phyloP scores from a whole-genome alignment of 2,888 invertebrate genomes.

The Rhingia campestris region DNA sequence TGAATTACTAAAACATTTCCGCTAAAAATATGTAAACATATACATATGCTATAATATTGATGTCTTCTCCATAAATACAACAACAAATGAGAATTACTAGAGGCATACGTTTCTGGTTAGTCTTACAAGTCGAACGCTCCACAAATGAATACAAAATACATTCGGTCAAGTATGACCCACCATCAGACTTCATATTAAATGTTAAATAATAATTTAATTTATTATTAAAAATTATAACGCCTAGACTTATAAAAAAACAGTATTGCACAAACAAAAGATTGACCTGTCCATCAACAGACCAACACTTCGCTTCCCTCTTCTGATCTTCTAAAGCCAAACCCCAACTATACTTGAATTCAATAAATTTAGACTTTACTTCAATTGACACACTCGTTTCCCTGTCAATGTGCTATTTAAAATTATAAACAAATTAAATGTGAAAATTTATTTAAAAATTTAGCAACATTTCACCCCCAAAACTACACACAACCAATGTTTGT shows the following conservation, averaged over 20 bases:
- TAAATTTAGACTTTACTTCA: constrained; percentile 22
- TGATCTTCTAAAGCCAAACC: constrained; percentile 1
- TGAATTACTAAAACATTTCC: too few species aligned
- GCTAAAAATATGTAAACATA: too few species aligned
- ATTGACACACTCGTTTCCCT: background rate
- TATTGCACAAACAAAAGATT: constrained; percentile 42
- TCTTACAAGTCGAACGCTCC: too few species aligned
- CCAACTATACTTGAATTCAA: background rate
- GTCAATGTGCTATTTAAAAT: constrained; percentile 8
- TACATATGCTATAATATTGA: too few species aligned
- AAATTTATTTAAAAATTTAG: constrained; percentile 36
- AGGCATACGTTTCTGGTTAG: too few species aligned
- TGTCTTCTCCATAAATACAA: too few species aligned
- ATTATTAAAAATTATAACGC: background rate
- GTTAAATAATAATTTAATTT: too few species aligned
- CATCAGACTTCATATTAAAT: too few species aligned
- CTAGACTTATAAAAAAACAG: background rate
- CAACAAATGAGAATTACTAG: too few species aligned
- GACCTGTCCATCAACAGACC: background rate
- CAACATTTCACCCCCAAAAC: constrained; percentile 16
- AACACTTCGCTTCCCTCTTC: background rate
- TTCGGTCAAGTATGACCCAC: too few species aligned
- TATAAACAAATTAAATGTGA: constrained; percentile 22
- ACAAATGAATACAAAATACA: too few species aligned
- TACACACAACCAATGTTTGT: constrained; percentile 59